Base-by-base conservation (phyloP, 1,140 invertebrate species). In the Heterodera schachtii region DNA sequence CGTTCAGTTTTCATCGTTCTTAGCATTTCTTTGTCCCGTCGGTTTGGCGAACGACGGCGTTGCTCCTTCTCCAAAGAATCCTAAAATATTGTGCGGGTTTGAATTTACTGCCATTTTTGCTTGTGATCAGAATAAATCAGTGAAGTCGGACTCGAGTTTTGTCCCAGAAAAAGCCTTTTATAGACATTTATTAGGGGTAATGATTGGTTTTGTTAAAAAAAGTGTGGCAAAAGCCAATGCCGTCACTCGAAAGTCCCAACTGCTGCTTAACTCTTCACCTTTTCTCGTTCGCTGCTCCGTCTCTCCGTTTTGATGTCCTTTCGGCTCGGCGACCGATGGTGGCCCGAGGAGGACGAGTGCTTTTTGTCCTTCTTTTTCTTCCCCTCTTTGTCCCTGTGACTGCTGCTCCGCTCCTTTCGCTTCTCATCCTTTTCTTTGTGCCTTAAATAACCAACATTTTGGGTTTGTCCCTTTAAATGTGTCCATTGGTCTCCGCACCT, bases 271-370 rank as follows among this genome's bases (percentile, higher is more conserved):
- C 57, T 19, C 60, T 19, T 52, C 44, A 69, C 77, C 64, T 69
- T 78, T 66, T 78, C 77, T 41, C 77, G 77, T 43, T 78, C 77
- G 13, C 49, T 69, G 47, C 77, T 78, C 44, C 77, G 19, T 78
- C 77, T 78, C 70, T 78, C 77, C 66, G 46, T 43, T 78, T 78
- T 78, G 49, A 78, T 19, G 52, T 76, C 75, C 49, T 76, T 76
- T 21, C 66, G 31, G 70, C 77, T 78, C 44, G 77, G 77, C 46
- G 77, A 78, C 11, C 77, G 77, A 7, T 66, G 46, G 16, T 71
- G 69, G 11, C 69, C 41, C 3, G 69, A 71, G 49, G 77, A 78
- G 21, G 76, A 78, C 19, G 44, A 69, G 9, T 70, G 64, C 64
- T 69, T 66, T 16, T 49, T 78, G 21, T 78, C 77, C 64, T 70